Conservation (phyloP, 2,797 vertebrate genomes). For the Eulemur mongoz region DNA sequence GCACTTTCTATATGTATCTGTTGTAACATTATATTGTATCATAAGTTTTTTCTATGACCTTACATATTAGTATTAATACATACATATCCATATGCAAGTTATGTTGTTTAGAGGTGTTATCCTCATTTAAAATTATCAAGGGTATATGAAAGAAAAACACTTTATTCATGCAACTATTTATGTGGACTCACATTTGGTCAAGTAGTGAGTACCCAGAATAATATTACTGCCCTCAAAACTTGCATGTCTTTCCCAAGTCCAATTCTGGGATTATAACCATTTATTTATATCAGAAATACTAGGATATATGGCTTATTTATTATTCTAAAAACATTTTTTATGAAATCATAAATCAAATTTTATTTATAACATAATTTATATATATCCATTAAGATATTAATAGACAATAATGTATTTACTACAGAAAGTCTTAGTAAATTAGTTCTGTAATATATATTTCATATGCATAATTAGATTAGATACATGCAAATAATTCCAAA, state of each 20-base stretch:
- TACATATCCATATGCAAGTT: background rate
- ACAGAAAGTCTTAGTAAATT: background rate
- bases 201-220: background rate
- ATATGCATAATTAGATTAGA: constrained; percentile 5
- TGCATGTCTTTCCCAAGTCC: background rate
- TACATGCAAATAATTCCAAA: background rate
- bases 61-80: background rate
- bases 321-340: background rate
- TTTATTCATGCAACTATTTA: background rate
- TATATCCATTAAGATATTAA: constrained; percentile 5
- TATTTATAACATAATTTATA: background rate
- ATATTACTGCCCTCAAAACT: background rate
- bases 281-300: constrained; percentile 28
- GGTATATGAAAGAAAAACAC: background rate
- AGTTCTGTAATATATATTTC: constrained; percentile 5
- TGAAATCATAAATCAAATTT: background rate
- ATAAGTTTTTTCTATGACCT: background rate
- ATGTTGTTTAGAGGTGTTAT: background rate
- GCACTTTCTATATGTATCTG: background rate
- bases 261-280: background rate
- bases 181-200: background rate
- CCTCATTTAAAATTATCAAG: background rate
- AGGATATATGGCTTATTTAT: background rate
- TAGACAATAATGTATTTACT: background rate
- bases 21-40: background rate